Conservation (phyloP, 2,888 invertebrate genomes). For the Maniola hyperantus region DNA sequence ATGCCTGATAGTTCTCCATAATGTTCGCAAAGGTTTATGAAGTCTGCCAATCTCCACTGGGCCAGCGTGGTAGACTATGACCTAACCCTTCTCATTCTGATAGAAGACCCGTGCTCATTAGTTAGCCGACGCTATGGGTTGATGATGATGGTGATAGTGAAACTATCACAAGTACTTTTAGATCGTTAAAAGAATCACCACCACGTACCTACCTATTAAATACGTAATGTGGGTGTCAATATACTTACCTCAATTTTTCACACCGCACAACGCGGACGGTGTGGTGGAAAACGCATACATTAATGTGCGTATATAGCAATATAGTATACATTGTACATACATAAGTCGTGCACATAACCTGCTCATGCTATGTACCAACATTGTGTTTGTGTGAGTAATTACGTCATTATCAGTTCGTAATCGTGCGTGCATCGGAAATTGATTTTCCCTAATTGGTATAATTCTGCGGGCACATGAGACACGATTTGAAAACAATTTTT, state of each 20-base stretch:
- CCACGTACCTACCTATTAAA: too few species aligned
- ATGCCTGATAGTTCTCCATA: too few species aligned
- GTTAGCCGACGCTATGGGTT: too few species aligned
- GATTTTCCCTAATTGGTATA: slow-evolving; percentile 62
- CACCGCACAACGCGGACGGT: slow-evolving; percentile 7
- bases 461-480: slow-evolving; percentile 32
- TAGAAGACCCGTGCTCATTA: too few species aligned
- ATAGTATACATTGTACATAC: slow-evolving; percentile 20
- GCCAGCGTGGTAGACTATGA: too few species aligned
- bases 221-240: not conserved
- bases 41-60: too few species aligned
- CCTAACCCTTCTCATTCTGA: too few species aligned
- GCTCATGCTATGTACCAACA: slow-evolving; percentile 27
- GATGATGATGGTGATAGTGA: too few species aligned
- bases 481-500: slow-evolving; percentile 3
- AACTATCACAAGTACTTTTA: too few species aligned
- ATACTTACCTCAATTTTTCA: slow-evolving; percentile 5
- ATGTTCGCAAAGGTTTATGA: too few species aligned
- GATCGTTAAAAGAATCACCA: too few species aligned
- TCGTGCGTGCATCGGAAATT: slow-evolving; percentile 60
- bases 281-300: slow-evolving; percentile 35
- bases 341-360: slow-evolving; percentile 11
- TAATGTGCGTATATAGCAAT: not conserved
- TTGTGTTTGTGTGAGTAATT: slow-evolving; percentile 55
- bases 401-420: slow-evolving; percentile 62